Conservation (phyloP, 2,113 vertebrate genomes). For the Siniperca chuatsi region DNA sequence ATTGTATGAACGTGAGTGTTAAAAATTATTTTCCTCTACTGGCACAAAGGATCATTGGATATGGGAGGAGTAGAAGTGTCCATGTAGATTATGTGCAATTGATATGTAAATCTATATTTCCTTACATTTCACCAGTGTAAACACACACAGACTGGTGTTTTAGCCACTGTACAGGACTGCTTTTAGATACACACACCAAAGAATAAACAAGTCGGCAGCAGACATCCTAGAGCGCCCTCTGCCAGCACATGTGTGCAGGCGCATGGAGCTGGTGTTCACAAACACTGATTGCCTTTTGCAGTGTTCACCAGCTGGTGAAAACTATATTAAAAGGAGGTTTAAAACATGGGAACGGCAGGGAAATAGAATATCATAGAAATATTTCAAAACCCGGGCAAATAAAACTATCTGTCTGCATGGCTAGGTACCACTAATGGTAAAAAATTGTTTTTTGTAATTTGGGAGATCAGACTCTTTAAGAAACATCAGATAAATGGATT, state of each 20-base stretch:
- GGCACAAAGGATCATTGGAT: not conserved
- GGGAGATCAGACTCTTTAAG: not conserved
- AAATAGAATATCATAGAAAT: not conserved
- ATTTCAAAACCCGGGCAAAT: not conserved
- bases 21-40: not conserved
- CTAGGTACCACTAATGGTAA: not conserved
- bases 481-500: not conserved
- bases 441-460: not conserved
- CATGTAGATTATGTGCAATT: slow-evolving; percentile 9
- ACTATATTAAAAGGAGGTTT: not conserved
- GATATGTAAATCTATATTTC: not conserved
- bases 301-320: not conserved
- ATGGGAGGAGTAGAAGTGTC: not conserved
- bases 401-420: not conserved
- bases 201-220: not conserved
- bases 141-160: not conserved
- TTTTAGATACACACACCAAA: not conserved
- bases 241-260: not conserved
- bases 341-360: too few relatives aligned
- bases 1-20: not conserved
- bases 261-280: not conserved
- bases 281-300: too few relatives aligned
- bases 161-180: not conserved
- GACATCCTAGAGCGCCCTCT: not conserved
- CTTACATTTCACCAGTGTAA: not conserved